Evolutionary conservation across 2,888 invertebrate species (phyloP), one percentile per base, ranked within the genome.

Genomic region (Meta bourneti): DNA sequence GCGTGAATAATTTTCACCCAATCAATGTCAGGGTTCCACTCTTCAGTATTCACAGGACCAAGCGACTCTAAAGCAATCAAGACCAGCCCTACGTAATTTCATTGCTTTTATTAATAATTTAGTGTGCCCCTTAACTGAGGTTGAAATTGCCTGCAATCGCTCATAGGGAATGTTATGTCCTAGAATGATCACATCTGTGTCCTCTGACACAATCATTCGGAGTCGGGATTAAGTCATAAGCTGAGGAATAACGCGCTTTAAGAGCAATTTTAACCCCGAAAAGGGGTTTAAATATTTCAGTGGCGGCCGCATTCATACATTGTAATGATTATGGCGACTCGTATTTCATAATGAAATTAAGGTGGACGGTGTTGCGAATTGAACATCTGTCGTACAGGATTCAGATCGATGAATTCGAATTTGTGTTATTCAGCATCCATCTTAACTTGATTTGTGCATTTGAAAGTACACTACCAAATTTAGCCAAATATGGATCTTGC

Each of bases 61-160:
- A 61, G 61, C 61, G 61, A 61, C 61, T 61, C 61, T 16, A 61
- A 16, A 5, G 61, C 61, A 61, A 61, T 61, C 61, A 61, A 9
- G 61, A 6, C 11, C 13, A 16, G 16, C 61, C 11, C 61, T 61
- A 11, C 19, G 52, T 19, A 79, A 20, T 79, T 52, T 9, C 19
- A 79, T 20, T 52, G 51, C 51, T 49, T 75, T 75, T 75, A 79
- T 79, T 79, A 79, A 79, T 79, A 79, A 79, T 79, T 79, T 79
- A 79, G 49, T 20, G 13, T 61, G 8, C 5, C 13, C 61, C 61
- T 9, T 16, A 61, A 61, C 61, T 11, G 34, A 34, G 34, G 34
- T 34, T 34, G 34, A 34, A 34, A 34, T 34, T 34, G 34, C 34
- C 34, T 4, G 4, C 34, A 34, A 34, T 34, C 34, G 34, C 34